Conservation (phyloP, 2,797 vertebrate genomes). For the Dallia pectoralis region DNA sequence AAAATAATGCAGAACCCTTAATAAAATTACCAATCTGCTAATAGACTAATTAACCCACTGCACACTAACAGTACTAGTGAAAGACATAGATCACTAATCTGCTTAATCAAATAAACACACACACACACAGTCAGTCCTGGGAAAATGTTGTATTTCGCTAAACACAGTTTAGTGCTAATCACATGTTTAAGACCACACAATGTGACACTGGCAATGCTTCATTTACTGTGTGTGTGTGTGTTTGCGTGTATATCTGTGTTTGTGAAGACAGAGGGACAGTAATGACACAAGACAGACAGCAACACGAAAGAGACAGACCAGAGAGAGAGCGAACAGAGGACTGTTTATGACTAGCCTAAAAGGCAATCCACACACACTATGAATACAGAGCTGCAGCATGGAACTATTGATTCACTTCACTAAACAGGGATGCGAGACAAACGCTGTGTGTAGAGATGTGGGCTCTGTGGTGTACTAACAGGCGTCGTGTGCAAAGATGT, state of each 20-base stretch:
- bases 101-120: slow-evolving; percentile 28
- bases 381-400: no score
- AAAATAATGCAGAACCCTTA: background rate
- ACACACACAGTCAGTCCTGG: slow-evolving; percentile 20
- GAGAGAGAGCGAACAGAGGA: no score
- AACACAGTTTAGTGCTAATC: slow-evolving; percentile 22
- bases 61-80: background rate
- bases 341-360: no score
- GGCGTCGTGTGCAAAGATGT: no score
- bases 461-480: no score
- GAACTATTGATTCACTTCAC: no score
- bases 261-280: no score
- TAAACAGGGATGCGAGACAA: no score
- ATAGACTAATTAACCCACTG: background rate
- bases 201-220: background rate
- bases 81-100: slow-evolving; percentile 20
- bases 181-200: slow-evolving; percentile 5
- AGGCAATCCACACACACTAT: no score
- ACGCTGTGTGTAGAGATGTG: no score
- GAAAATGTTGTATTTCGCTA: slow-evolving; percentile 8
- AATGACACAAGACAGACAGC: no score
- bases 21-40: background rate
- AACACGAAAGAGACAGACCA: no score
- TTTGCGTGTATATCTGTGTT: background rate
- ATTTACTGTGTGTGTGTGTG: background rate